Evolutionary conservation across 2,797 vertebrate species (phyloP).

Genomic region (Peromyscus aztecus): DNA sequence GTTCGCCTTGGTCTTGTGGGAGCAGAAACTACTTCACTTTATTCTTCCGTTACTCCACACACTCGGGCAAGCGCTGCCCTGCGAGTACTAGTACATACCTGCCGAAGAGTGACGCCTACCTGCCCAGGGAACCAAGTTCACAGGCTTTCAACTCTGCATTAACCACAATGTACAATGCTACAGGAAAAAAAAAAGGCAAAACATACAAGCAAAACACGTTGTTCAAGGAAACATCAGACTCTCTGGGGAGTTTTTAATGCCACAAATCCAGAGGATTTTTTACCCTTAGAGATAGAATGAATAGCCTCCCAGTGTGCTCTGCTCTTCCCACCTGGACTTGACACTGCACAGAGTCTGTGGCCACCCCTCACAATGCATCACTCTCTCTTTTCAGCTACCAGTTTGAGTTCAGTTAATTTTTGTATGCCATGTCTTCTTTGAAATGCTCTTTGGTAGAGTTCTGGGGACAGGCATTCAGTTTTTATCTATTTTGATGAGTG

Average conservation of each 20-base stretch:
- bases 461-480: conserved; percentile 37
- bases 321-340: not conserved
- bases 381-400: not conserved
- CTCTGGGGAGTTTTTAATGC: not conserved
- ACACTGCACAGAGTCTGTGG: not conserved
- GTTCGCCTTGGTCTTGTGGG: not conserved
- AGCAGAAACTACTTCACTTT: not conserved
- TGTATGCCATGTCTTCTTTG: not conserved
- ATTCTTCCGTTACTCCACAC: not conserved
- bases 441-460: not conserved
- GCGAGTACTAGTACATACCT: not conserved
- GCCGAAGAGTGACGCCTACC: not conserved
- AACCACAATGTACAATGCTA: not conserved
- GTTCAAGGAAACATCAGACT: not conserved
- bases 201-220: not conserved
- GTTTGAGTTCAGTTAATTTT: conserved; percentile 22
- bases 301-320: not conserved
- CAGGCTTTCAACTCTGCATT: not conserved
- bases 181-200: not conserved
- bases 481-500: conserved; percentile 32
- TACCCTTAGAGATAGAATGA: not conserved
- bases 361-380: no score
- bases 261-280: not conserved
- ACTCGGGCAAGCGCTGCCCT: not conserved
- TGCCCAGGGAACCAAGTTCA: not conserved